Conservation (phyloP, 2,113 vertebrate species). For the Panthera tigris region DNA sequence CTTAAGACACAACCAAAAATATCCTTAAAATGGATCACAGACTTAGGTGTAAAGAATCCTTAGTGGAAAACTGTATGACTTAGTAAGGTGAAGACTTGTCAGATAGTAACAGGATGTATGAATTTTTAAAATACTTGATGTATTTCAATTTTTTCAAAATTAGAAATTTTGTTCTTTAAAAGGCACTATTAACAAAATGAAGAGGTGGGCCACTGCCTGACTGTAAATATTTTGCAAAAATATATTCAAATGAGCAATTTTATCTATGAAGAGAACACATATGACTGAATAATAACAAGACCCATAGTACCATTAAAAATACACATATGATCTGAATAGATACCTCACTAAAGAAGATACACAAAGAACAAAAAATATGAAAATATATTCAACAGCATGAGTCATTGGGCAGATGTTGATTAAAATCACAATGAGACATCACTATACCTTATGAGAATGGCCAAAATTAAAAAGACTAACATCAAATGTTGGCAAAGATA, state of each 20-base stretch:
- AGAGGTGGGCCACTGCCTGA: not conserved
- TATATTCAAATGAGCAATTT: not conserved
- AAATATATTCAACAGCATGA: not conserved
- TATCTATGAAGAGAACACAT: not conserved
- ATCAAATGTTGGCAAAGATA: not conserved
- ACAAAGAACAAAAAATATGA: not conserved
- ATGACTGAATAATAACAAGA: not conserved
- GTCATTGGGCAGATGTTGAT: not conserved
- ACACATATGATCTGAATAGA: not conserved
- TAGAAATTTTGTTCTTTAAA: not conserved
- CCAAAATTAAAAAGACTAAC: not conserved
- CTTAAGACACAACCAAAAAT: not conserved
- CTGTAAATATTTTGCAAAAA: not conserved
- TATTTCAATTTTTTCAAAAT: not conserved
- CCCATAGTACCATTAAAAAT: not conserved
- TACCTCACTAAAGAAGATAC: not conserved
- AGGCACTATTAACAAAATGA: not conserved
- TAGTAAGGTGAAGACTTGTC: not conserved
- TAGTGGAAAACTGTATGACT: not conserved
- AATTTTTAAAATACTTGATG: not conserved
- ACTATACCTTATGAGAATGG: not conserved
- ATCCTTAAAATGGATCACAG: not conserved
- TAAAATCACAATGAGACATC: not conserved
- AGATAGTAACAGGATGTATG: not conserved
- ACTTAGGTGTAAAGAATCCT: not conserved